These are phyloP conservation scores for Coranthus polyacanthus DNA, from an alignment of 2,797 vertebrate genomes.

Conservation along the genomic window DNA sequence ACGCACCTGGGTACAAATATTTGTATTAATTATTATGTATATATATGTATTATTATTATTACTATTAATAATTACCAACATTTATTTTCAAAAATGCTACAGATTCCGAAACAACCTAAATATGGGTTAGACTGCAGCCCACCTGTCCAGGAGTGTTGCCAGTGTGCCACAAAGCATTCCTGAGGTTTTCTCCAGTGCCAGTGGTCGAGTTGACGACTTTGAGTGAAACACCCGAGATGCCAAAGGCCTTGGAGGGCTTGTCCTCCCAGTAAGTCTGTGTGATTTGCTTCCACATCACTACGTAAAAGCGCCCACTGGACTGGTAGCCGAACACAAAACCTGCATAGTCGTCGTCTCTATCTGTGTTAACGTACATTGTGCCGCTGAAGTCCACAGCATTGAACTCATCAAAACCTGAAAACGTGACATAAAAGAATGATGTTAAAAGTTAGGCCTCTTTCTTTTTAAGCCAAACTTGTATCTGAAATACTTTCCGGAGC, in stretches of 20 bases:
- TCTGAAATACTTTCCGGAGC: slow-evolving; percentile 2
- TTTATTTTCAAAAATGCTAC: background rate
- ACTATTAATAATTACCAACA: background rate
- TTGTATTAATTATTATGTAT: no score
- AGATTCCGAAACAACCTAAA: slow-evolving; percentile 16
- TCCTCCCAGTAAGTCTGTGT: slow-evolving; percentile 99
- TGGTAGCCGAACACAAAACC: slow-evolving; percentile 99
- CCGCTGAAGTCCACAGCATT: slow-evolving; percentile 97
- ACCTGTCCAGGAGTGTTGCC: slow-evolving; percentile 97
- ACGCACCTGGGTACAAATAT: slow-evolving; percentile 85
- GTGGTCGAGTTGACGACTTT: slow-evolving; percentile 99
- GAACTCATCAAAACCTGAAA: slow-evolving; percentile 94
- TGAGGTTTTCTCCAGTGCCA: slow-evolving; percentile 93
- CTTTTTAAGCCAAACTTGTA: background rate
- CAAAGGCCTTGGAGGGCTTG: slow-evolving; percentile 95
- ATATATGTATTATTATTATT: no score
- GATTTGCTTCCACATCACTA: slow-evolving; percentile 99
- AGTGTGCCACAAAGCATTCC: slow-evolving; percentile 98
- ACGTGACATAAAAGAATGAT: background rate
- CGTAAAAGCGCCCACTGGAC: slow-evolving; percentile 97
- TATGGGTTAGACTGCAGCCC: slow-evolving; percentile 38
- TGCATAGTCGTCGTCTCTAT: slow-evolving; percentile 97
- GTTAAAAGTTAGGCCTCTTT: background rate
- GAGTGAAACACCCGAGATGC: slow-evolving; percentile 96
- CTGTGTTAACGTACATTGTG: slow-evolving; percentile 98